phyloP scores from a whole-genome alignment of 2,113 vertebrate species.

The Mus spicilegus region DNA sequence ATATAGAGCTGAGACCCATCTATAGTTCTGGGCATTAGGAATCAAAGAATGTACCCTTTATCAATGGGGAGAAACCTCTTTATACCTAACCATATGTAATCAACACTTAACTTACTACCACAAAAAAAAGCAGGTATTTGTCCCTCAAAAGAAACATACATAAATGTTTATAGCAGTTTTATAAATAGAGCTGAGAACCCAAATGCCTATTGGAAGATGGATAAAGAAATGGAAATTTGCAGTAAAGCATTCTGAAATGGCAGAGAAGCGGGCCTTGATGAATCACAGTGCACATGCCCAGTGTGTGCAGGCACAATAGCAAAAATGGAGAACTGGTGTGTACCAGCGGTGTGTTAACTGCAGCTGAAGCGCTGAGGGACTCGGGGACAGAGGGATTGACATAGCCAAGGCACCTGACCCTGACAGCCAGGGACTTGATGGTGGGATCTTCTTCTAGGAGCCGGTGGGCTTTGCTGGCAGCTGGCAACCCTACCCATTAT shows the following conservation, averaged over 20 bases:
- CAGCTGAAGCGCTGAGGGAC: neutral
- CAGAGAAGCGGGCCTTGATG: neutral
- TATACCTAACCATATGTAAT: neutral
- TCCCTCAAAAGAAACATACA: neutral
- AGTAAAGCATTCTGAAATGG: neutral
- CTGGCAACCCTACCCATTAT: rapidly evolving
- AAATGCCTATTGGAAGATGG: too few relatives aligned
- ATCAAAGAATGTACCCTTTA: neutral
- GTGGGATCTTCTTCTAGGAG: too few relatives aligned
- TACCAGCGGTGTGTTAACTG: neutral
- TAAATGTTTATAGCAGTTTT: neutral
- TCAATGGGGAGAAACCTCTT: neutral
- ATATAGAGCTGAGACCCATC: neutral
- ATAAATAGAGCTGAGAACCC: neutral
- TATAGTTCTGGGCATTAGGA: neutral
- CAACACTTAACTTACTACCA: neutral
- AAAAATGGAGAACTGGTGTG: neutral
- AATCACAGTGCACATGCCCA: neutral
- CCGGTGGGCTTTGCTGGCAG: rapidly evolving
- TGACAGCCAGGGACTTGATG: too few relatives aligned
- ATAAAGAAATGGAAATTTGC: neutral
- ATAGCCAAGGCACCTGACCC: neutral
- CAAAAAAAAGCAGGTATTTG: neutral
- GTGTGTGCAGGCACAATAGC: neutral
- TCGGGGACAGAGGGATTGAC: neutral